Base-by-base conservation (phyloP, 2,888 invertebrate genomes). In the Bimastos eiseni region DNA sequence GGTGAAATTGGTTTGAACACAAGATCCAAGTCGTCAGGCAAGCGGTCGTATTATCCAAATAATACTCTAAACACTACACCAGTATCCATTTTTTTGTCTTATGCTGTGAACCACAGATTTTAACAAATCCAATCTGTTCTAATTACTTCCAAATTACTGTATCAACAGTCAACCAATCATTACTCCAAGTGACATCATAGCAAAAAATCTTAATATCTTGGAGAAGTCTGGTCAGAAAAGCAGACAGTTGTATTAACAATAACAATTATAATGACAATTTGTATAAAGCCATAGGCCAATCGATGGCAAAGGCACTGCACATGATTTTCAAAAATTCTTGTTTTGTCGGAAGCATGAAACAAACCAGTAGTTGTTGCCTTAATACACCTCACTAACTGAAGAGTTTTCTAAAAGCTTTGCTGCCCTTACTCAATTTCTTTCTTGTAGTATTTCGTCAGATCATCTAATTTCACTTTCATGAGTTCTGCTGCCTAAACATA, bases 361-460 rank as follows among this genome's bases (percentile, higher is more conserved):
- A n/a, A 70, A 70, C 70, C 13, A 70, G 30, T n/a, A 70, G n/a
- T 70, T n/a, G n/a, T 70, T 70, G 17, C 70, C n/a, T 70, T 70
- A 30, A 30, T n/a, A 70, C n/a, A n/a, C 70, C 70, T n/a, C 70
- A 70, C 70, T 70, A n/a, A 8, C n/a, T 17, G 8, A 6, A 30
- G 8, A 70, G 70, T 70, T 70, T n/a, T n/a, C 30, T 70, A n/a
- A 70, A 70, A 30, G 11, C 49, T 70, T 1, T 70, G 70, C 70
- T n/a, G n/a, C 11, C n/a, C 70, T 86, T 86, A 86, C 86, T 86
- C 86, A 24, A 86, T 86, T 86, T 86, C 86, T 36, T 86, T 86
- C 86, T 37, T 86, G 86, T 86, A 86, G n/a, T 86, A 24, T 36
- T 36, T 34, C n/a, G 86, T 36, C 34, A 86, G 34, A 86, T 86